phyloP scores from a whole-genome alignment of 2,113 vertebrate species.

The Campylomormyrus tamandua region DNA sequence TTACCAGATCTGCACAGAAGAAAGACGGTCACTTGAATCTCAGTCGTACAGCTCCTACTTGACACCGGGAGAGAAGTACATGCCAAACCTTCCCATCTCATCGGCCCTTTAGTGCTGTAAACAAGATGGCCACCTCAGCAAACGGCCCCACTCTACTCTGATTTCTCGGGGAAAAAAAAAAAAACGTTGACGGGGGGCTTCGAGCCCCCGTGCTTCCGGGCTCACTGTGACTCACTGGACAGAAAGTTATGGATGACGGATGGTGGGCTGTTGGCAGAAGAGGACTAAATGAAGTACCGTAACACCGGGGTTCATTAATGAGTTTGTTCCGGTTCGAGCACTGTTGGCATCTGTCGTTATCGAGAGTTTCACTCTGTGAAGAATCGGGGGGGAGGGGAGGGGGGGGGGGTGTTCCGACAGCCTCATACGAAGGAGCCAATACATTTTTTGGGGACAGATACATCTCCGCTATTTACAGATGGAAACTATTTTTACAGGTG shows the following conservation, averaged over 20 bases:
- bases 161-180: not conserved
- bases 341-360: not conserved
- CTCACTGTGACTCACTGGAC: not conserved
- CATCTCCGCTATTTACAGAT: not conserved
- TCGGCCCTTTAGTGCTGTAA: not conserved
- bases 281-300: not conserved
- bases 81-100: not conserved
- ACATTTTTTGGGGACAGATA: not conserved
- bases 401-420: not conserved
- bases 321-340: not conserved
- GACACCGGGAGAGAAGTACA: not conserved
- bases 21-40: not conserved
- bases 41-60: not conserved
- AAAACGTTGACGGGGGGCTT: not conserved
- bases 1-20: slow-evolving; percentile 18
- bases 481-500: slow-evolving; percentile 14
- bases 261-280: not conserved
- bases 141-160: not conserved
- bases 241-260: not conserved
- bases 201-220: not conserved
- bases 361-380: not conserved
- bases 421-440: not conserved
- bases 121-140: not conserved
- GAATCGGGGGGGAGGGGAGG: no score
- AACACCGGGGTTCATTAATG: not conserved